Evolutionary conservation across 1,140 invertebrate species (phyloP).

Genomic region (Planococcus citri): DNA sequence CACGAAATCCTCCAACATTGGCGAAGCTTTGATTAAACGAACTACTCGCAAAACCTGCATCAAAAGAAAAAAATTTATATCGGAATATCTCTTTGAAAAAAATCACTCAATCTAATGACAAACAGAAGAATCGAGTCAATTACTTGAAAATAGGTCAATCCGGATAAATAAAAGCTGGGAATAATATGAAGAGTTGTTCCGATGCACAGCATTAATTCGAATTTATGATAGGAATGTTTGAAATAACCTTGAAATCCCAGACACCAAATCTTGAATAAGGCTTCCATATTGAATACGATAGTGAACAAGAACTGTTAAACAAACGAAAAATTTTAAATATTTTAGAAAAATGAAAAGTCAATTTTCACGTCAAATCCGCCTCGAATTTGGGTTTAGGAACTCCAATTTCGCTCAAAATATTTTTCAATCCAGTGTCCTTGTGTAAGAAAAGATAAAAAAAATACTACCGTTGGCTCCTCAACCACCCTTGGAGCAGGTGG

Average conservation of each 20-base stretch:
- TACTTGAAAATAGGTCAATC: conserved; percentile 94
- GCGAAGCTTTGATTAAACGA: conserved; percentile 94
- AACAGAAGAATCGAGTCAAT: no score
- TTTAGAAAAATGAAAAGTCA: no score
- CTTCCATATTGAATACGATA: conserved; percentile 86
- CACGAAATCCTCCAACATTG: conserved; percentile 97
- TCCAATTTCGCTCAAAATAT: no score
- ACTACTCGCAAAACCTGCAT: conserved; percentile 82
- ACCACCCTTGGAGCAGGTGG: no score
- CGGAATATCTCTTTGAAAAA: not conserved
- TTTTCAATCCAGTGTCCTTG: no score
- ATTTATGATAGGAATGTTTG: conserved; percentile 94
- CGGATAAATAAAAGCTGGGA: conserved; percentile 79
- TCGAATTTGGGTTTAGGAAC: no score
- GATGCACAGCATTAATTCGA: conserved; percentile 85
- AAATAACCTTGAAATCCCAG: conserved; percentile 88
- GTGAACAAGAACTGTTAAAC: conserved; percentile 68
- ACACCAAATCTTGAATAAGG: conserved; percentile 95
- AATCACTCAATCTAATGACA: not conserved
- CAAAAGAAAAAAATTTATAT: not conserved
- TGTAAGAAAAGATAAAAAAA: no score
- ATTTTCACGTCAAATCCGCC: no score
- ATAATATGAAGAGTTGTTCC: conserved; percentile 94
- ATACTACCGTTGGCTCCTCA: no score
- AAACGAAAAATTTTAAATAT: not conserved